Conservation (phyloP, 2,113 vertebrate species). For the Pterocles burchelli region DNA sequence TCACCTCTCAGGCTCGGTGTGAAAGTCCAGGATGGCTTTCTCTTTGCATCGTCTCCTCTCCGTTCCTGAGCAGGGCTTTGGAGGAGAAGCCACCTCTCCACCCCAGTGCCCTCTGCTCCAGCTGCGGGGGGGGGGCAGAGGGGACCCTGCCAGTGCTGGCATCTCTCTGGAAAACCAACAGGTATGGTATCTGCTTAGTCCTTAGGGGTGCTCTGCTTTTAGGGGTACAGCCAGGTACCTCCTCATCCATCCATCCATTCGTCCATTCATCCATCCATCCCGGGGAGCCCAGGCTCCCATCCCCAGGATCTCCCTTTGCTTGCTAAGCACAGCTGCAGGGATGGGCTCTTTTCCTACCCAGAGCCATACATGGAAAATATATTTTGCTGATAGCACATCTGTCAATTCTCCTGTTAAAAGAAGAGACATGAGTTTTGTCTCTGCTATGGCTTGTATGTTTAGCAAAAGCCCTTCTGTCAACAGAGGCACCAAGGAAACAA, state of each 20-base stretch:
- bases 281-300: background rate
- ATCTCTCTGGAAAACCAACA: rapidly evolving
- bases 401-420: background rate
- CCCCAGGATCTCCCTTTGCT: background rate
- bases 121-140: background rate
- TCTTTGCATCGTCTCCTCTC: background rate
- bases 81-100: background rate
- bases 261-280: too few relatives aligned
- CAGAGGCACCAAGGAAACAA: conserved; percentile 27
- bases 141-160: background rate
- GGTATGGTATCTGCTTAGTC: background rate
- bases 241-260: too few relatives aligned
- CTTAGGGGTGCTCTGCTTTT: background rate
- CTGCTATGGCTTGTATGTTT: conserved; percentile 14
- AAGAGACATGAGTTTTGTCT: conserved; percentile 30
- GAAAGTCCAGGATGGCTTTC: background rate
- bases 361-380: background rate
- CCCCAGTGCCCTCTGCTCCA: background rate
- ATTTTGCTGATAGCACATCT: conserved; percentile 21
- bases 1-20: rapidly evolving
- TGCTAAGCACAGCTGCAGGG: background rate
- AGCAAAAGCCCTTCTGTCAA: conserved; percentile 40
- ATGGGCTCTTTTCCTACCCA: background rate
- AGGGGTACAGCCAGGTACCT: background rate
- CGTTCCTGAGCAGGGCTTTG: background rate